Evolutionary conservation across 2,113 vertebrate genomes (phyloP), one percentile per base, ranked within the genome.

Genomic region (Melanostigma gelatinosum): DNA sequence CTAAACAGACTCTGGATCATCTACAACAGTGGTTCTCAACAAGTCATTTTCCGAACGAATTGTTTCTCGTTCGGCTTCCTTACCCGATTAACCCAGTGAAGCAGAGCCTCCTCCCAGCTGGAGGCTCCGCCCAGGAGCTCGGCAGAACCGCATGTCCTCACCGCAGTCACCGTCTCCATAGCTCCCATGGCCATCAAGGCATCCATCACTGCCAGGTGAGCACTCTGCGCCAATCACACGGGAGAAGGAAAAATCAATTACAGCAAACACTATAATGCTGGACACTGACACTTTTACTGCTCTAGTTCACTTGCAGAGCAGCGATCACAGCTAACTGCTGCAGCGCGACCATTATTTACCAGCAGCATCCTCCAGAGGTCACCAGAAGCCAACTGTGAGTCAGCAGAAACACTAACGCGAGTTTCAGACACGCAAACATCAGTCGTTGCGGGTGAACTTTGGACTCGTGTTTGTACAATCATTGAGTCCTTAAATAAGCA

Each of bases 1-100:
- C 12, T 46, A 67, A 77, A 78, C 8, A 75, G 11, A 75, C 54
- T 20, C 11, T 10, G 16, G 22, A 20, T 60, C 1, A 61, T 46
- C 34, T 29, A 46, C 40, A 77, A 40, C 1, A 50, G 22, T 44
- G 34, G 29, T 34, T 34, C 64, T 46, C 1, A 69, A 67, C 4
- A 44, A 68, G 2, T 48, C 0, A 1, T 36, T 65, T 62, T 68
- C 4, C 62, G 13, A 75, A 29, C 48, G 61, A 32, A 32, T 34
- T 11, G 10, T 67, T 29, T 44, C 10, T 40, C 4, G 77, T 24
- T 48, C 3, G 40, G 75, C 36, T 40, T 70, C 16, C 94, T 88
- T 96, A 98, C 97, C 95, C 73, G 86, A 67, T 96, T 95, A 77
- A 98, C 95, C 97, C 97, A 98, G 72, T 92, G 86, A 50, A 97